phyloP scores from a whole-genome alignment of 2,797 vertebrate species.

The Mormyrus proboscirostris region DNA sequence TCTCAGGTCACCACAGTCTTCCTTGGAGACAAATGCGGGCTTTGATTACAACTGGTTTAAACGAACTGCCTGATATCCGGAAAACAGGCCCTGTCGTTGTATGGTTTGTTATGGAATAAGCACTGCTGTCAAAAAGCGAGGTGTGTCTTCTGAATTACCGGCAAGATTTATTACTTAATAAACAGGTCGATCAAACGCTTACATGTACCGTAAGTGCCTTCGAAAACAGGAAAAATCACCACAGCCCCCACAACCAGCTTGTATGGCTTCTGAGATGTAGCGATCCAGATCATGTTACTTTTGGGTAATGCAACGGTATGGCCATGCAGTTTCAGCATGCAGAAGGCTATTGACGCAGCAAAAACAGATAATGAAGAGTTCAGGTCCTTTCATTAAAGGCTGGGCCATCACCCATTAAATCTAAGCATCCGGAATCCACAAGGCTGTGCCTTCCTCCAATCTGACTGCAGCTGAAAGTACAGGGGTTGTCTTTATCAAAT shows the following conservation, averaged over 20 bases:
- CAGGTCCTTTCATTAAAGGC: background rate
- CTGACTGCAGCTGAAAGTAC: conserved; percentile 16
- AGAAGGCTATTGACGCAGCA: background rate
- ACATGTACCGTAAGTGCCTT: background rate
- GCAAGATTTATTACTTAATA: background rate
- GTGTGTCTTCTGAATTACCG: background rate
- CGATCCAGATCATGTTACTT: background rate
- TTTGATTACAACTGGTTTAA: background rate
- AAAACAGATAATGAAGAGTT: background rate
- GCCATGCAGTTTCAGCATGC: background rate
- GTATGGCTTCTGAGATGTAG: background rate
- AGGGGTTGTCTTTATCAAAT: conserved; percentile 19
- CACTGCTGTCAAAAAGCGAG: background rate
- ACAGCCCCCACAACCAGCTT: background rate
- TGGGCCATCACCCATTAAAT: background rate
- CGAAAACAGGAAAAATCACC: background rate
- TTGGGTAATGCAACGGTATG: background rate
- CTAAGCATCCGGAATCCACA: background rate
- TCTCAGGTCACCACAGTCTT: background rate
- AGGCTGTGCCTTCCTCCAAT: background rate
- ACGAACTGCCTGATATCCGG: background rate
- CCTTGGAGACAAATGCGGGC: background rate
- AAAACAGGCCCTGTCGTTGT: background rate
- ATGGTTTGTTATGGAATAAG: background rate
- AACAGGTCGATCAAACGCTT: background rate